Base-by-base conservation (phyloP, 2,888 invertebrate genomes). In the Leptinotarsa juncta region DNA sequence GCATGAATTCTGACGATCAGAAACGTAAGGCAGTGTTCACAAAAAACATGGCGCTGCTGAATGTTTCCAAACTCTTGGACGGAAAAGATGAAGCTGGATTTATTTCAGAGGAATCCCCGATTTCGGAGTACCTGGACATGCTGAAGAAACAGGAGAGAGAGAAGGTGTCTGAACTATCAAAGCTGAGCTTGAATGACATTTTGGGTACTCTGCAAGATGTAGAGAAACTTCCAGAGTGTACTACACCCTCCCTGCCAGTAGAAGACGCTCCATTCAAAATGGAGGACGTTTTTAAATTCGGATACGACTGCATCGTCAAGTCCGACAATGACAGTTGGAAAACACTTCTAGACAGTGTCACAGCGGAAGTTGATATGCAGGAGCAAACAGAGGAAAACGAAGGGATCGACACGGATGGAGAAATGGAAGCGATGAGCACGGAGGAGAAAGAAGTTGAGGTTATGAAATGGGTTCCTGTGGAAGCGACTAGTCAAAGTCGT, bases 1-100 rank as follows among this genome's bases (percentile, higher is more conserved):
- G n/a, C 2, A 3, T 42, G 18, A 15, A 60, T 26, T 60, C 60
- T 60, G 69, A 72, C 53, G 71, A 73, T 77, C 42, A 62, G 42
- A 60, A 69, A 18, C 65, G 65, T 20, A 72, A 81, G 23, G 66
- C 77, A 23, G 70, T 79, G 49, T 81, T 80, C 67, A 55, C 65
- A 55, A 87, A 84, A 83, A 87, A 87, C 75, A 80, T 83, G 73
- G 85, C 85, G 18, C 72, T 87, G n/a, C 79, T 86, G 42, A 82
- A 81, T 71, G 79, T 85, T 60, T 82, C 85, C 15, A 84, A 72
- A 76, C 77, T 75, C 75, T 51, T 74, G 74, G 72, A 69, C 75
- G 51, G 78, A 76, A 57, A 69, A 73, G 57, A 26, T 23, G n/a
- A n/a, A 20, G 50, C 15, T 5, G 72, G 81, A 71, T 71, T 65